These are phyloP conservation scores for Dufourea novaeangliae DNA, from an alignment of 1,140 invertebrate genomes.

Conservation along the genomic window DNA sequence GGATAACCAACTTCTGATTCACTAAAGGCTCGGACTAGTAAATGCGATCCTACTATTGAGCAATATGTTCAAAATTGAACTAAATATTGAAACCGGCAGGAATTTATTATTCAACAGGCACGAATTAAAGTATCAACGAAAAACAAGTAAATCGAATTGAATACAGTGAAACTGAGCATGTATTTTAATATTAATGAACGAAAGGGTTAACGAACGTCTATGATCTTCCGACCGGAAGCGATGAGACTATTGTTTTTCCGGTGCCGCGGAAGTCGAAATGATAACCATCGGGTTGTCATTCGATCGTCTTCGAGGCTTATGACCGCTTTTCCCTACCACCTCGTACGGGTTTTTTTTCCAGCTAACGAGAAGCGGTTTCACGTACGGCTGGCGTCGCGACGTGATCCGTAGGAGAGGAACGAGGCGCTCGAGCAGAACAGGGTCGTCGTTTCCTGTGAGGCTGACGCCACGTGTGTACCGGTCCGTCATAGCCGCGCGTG, in stretches of 20 bases:
- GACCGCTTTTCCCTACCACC: background rate
- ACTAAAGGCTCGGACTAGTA: no score
- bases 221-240: background rate
- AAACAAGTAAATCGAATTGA: no score
- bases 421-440: slow-evolving; percentile 46
- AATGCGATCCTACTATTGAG: no score
- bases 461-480: slow-evolving; percentile 41
- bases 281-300: slow-evolving; percentile 16
- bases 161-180: no score
- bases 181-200: background rate
- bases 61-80: no score
- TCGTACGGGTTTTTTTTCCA: background rate
- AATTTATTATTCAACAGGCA: no score
- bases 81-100: no score
- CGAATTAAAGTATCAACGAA: no score
- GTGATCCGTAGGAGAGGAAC: slow-evolving; percentile 44
- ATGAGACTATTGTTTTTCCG: no score
- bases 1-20: no score
- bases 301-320: background rate
- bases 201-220: background rate
- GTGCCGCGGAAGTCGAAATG: slow-evolving; percentile 7
- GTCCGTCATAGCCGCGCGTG: slow-evolving; percentile 42
- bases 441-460: slow-evolving; percentile 50
- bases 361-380: slow-evolving; percentile 32
- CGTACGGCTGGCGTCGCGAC: slow-evolving; percentile 28